These are phyloP conservation scores for Phalloptychus januarius DNA, from an alignment of 2,797 vertebrate genomes.

Conservation along the genomic window DNA sequence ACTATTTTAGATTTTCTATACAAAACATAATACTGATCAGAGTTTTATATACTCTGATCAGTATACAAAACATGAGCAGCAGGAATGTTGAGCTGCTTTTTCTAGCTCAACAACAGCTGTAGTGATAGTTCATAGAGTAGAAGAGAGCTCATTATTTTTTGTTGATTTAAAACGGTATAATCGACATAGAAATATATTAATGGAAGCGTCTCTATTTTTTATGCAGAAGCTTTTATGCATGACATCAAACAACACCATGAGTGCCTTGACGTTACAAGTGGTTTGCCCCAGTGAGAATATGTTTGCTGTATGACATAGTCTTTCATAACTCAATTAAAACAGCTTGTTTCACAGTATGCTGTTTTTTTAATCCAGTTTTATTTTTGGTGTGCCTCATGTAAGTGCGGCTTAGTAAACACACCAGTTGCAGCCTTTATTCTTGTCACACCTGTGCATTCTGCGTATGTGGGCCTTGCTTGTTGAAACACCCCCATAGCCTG, in stretches of 20 bases:
- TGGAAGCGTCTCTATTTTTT: slow-evolving; percentile 4
- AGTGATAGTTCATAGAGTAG: slow-evolving; percentile 17
- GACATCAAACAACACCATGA: slow-evolving; percentile 18
- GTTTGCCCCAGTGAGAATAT: slow-evolving; percentile 32
- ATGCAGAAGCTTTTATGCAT: slow-evolving; percentile 39
- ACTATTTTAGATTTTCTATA: slow-evolving; percentile 73
- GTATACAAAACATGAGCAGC: slow-evolving; percentile 57
- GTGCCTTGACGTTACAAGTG: slow-evolving; percentile 22
- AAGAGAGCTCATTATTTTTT: slow-evolving; percentile 10
- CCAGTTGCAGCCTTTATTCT: slow-evolving; percentile 52
- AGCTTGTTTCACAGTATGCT: background rate
- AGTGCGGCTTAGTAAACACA: slow-evolving; percentile 46
- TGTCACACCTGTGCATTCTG: slow-evolving; percentile 54
- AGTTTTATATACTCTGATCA: no score
- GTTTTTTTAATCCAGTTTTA: background rate
- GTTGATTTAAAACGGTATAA: slow-evolving; percentile 11
- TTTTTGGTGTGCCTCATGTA: slow-evolving; percentile 30
- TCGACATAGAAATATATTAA: slow-evolving; percentile 13
- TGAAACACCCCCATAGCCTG: slow-evolving; percentile 43
- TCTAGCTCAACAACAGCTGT: slow-evolving; percentile 14
- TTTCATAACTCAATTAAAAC: slow-evolving; percentile 19
- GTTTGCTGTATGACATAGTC: slow-evolving; percentile 9
- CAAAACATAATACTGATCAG: no score
- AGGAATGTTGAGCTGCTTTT: no score
- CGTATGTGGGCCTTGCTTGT: slow-evolving; percentile 26